Evolutionary conservation across 2,888 invertebrate genomes (phyloP), one percentile per base, ranked within the genome.

Genomic region (Alloplasta piceator): DNA sequence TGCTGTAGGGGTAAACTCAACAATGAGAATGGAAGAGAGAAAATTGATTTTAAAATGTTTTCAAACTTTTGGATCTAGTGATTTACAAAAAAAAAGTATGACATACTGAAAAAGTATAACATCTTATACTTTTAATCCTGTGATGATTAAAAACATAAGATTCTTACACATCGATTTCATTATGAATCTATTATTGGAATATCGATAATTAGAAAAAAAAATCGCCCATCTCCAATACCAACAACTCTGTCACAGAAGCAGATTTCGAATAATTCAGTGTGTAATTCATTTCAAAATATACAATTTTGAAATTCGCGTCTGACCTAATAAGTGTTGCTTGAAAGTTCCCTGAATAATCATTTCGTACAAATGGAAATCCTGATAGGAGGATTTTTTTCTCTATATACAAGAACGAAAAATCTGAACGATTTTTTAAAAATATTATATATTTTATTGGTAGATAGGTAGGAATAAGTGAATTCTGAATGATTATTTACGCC

Each of bases 401-500:
- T 9, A 61, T 50, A 50, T 16, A 63, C 60, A 61, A 77, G 14
- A 73, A 48, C 26, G 16, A 77, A 43, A 10, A 68, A 60, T 39
- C 48, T 5, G 12, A 48, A 50, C 52, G 14, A 36, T 63, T 50
- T 70, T 55, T 64, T 64, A 77, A 60, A 70, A 72, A 58, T 48
- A 55, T 41, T 67, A 12, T n/a, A 61, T 61, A 61, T 6, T 72
- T 71, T 73, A n/a, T 63, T 60, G 38, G 67, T 78, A 78, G 72
- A 70, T 79, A 84, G 82, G 61, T 87, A 85, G 85, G 84, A 81
- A 74, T 67, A 80, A 85, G 84, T 82, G 67, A 85, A 78, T 86
- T 85, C 78, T 87, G 86, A 87, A 87, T 88, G 87, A 82, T 83
- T 81, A 74, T 67, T 68, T 68, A 68, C 56, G n/a, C 58, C 46